Conservation (phyloP, 2,113 vertebrate species). For the Epinephelus fuscoguttatus region DNA sequence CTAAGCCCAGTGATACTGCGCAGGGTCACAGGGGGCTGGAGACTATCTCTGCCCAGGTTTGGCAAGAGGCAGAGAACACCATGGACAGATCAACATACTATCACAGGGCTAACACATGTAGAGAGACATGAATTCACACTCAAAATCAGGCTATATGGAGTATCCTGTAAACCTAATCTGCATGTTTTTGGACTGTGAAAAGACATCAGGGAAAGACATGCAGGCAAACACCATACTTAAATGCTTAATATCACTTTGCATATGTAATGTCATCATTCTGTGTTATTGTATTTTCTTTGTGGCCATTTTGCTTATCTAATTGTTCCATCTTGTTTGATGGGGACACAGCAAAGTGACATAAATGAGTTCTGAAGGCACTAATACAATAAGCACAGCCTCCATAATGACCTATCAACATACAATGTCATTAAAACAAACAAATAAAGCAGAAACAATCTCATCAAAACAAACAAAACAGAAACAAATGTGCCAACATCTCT, state of each 20-base stretch:
- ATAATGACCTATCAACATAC: neutral
- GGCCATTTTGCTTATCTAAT: neutral
- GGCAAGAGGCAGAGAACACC: neutral
- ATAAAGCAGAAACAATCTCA: neutral
- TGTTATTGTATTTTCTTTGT: too few species aligned
- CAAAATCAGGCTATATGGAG: too few species aligned
- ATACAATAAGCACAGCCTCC: neutral
- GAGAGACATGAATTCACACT: neutral
- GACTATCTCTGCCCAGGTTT: neutral
- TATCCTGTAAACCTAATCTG: neutral
- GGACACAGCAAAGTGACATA: neutral
- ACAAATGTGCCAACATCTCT: neutral
- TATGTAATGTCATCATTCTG: too few species aligned
- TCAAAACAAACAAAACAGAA: neutral
- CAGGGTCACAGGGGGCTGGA: neutral
- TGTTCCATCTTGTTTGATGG: neutral
- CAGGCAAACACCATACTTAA: neutral
- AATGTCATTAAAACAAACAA: neutral
- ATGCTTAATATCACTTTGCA: neutral
- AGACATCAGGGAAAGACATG: neutral
- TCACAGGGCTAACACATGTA: conserved; percentile 5
- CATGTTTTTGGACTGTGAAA: neutral
- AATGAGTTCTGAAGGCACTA: neutral
- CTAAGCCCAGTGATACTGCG: conserved; percentile 11
- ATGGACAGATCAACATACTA: neutral